A percentile compares a stretch with the other conserved stretches of the same genome.
Evolutionary conservation across 2,888 invertebrate species (phyloP).

Genomic region (Apodemia duryi): DNA sequence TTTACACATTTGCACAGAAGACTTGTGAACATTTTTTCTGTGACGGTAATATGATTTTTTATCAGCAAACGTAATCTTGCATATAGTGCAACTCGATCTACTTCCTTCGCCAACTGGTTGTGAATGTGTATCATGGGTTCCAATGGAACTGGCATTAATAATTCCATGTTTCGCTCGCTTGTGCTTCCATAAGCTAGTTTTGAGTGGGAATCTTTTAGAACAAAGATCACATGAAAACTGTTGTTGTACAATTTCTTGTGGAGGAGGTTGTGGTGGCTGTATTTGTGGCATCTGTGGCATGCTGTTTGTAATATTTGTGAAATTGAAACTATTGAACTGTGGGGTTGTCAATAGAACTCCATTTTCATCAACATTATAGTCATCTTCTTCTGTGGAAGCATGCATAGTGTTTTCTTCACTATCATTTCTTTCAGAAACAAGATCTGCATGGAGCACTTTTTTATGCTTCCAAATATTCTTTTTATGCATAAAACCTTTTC

Average conservation of each 20-base stretch:
- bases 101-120: constrained; percentile 45
- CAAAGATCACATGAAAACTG: constrained; percentile 68
- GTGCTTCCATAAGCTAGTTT: constrained; percentile 71
- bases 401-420: constrained; percentile 75
- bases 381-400: constrained; percentile 73
- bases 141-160: constrained; percentile 47
- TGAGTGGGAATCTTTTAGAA: constrained; percentile 66
- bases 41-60: constrained; percentile 81
- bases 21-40: constrained; percentile 76
- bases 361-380: constrained; percentile 67
- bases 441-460: constrained; percentile 72
- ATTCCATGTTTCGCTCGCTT: constrained; percentile 75
- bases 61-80: constrained; percentile 80
- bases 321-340: constrained; percentile 73
- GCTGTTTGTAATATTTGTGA: constrained; percentile 54
- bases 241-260: constrained; percentile 44
- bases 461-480: constrained; percentile 78
- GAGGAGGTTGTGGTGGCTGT: constrained; percentile 23
- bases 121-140: constrained; percentile 41
- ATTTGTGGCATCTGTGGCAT: constrained; percentile 36
- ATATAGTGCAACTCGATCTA: constrained; percentile 79
- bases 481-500: constrained; percentile 80
- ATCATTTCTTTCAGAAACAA: constrained; percentile 64
- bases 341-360: constrained; percentile 65
- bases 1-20: constrained; percentile 78